Evolutionary conservation across 2,888 invertebrate genomes (phyloP).

Genomic region (Piscicola geometra): DNA sequence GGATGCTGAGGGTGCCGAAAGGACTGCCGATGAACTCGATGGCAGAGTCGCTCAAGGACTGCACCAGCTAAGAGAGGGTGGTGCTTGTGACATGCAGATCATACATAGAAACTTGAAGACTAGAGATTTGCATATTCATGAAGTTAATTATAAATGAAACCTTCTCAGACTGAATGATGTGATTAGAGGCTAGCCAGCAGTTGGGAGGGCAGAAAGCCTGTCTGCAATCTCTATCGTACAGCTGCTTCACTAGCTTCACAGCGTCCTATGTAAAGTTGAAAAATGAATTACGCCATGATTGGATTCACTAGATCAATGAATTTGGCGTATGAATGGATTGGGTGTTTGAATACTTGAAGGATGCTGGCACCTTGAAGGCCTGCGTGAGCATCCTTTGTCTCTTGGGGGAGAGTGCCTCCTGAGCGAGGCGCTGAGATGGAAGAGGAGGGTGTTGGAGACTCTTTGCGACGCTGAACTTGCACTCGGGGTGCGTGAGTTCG

Average conservation of each 20-base stretch:
- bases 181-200: constrained; percentile 65
- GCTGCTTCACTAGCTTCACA: constrained; percentile 71
- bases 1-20: constrained; percentile 49
- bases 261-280: constrained; percentile 61
- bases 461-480: constrained; percentile 57
- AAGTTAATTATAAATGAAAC: no score
- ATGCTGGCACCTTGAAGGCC: constrained; percentile 32
- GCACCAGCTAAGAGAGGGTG: background rate
- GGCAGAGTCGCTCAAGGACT: constrained; percentile 43
- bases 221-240: constrained; percentile 81
- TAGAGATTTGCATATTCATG: no score
- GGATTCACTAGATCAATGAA: no score
- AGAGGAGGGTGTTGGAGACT: background rate
- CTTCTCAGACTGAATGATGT: constrained; percentile 54
- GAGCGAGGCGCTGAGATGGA: no score
- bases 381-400: background rate
- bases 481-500: constrained; percentile 78
- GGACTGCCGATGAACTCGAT: constrained; percentile 48
- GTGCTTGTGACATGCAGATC: background rate
- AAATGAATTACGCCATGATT: background rate
- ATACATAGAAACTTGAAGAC: no score
- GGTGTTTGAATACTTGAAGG: no score
- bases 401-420: no score
- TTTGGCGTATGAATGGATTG: no score
- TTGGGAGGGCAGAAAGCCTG: constrained; percentile 70